Evolutionary conservation across 2,888 invertebrate species (phyloP), one percentile per base, ranked within the genome.

Genomic region (Trichogramma evanescens): DNA sequence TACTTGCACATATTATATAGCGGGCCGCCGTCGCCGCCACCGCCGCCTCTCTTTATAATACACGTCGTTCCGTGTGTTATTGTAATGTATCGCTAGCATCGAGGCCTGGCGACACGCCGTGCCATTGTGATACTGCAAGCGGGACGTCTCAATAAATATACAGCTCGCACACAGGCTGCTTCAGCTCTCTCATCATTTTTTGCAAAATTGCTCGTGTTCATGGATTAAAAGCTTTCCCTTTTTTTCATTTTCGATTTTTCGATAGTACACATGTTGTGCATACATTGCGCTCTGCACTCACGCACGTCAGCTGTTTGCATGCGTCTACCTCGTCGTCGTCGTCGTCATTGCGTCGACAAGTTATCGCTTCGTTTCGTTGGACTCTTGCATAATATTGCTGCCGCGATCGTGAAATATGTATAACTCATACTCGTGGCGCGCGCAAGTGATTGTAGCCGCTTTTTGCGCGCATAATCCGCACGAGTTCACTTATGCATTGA

Each of bases 111-210:
- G 59, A 64, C 60, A 59, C 59, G 62, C 63, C 61, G 51, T 59
- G 61, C 66, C 66, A 65, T 63, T 63, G 56, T 62, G 60, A 59
- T 62, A 38, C 41, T 64, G 48, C 59, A 56, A 58, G 55, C 60
- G 63, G 61, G 62, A 64, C 60, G 61, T 64, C 64, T 51, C 26
- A 48, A 26, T 26, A 26, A 26, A 26, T 26, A 26, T 26, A 26
- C 26, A 26, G 26, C 26, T 26, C 26, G 26, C 26, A 26, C 26
- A 26, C 26, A 41, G 50, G 39, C 48, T 53, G 38, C 45, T n/a
- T 10, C 7, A 40, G 10, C 54, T 52, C 10, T 52, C 10, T 52
- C 52, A 26, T 26, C 26, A 26, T 26, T 26, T 26, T 26, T 26
- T 26, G 26, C 26, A 26, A 26, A 26, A 2, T 26, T 26, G 2